Percentiles rank a stretch among this genome's conserved stretches.
Conservation (phyloP, 2,113 vertebrate species). For the Sardina pilchardus region DNA sequence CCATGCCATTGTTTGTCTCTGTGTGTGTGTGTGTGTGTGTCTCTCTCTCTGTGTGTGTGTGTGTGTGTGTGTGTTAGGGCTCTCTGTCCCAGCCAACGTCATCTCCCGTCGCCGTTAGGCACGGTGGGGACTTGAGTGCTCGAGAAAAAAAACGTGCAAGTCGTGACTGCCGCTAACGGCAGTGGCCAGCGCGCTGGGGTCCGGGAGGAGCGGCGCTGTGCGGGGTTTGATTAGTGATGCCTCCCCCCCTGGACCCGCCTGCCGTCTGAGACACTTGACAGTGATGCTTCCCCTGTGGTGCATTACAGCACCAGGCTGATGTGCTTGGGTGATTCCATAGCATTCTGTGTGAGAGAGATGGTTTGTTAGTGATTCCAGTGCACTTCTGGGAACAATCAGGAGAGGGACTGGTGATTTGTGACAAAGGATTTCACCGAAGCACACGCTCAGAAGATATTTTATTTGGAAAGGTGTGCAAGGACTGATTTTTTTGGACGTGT, state of each 20-base stretch:
- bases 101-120: constrained; percentile 24
- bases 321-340: constrained; percentile 1
- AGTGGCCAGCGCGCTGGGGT: neutral
- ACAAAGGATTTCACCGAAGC: too few relatives aligned
- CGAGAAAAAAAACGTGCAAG: neutral
- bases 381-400: too few relatives aligned
- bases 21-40: constrained; percentile 4
- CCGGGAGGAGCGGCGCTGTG: neutral
- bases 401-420: too few relatives aligned
- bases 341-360: neutral
- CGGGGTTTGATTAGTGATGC: neutral
- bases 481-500: too few relatives aligned
- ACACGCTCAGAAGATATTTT: too few relatives aligned
- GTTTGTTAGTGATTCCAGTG: too few relatives aligned
- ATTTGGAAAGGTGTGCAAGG: too few relatives aligned
- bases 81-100: neutral
- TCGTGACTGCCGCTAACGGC: neutral
- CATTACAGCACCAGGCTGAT: neutral
- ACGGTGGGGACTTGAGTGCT: constrained; percentile 30
- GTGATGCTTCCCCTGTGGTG: neutral
- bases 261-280: neutral
- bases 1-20: neutral
- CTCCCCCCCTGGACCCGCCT: neutral
- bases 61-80: neutral
- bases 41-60: neutral